phyloP scores from a whole-genome alignment of 2,113 vertebrate species.

The Hydrolagus affinis region DNA sequence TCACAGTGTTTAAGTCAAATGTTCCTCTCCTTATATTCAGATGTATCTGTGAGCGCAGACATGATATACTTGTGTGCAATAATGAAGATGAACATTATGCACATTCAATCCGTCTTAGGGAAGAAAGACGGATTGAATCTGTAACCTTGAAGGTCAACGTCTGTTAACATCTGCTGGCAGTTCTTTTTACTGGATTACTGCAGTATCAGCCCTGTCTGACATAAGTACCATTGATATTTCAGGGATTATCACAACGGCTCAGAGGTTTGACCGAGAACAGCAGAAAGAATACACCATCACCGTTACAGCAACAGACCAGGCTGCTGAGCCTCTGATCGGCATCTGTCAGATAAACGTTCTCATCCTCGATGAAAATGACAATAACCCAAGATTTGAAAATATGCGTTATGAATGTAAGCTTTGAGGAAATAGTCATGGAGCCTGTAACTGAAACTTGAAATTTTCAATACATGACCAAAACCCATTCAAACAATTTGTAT shows the following conservation, averaged over 20 bases:
- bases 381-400: constrained; percentile 82
- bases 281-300: constrained; percentile 76
- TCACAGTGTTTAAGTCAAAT: background rate
- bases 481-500: background rate
- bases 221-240: constrained; percentile 32
- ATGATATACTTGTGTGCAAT: background rate
- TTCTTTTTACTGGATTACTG: background rate
- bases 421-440: background rate
- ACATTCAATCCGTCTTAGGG: background rate
- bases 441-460: background rate
- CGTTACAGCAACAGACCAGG: constrained; percentile 79
- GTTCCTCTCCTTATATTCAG: background rate
- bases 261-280: constrained; percentile 75
- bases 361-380: constrained; percentile 82
- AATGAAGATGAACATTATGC: background rate
- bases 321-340: constrained; percentile 70
- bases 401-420: constrained; percentile 77
- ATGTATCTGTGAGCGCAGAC: background rate
- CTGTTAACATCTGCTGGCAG: background rate
- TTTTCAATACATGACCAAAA: background rate
- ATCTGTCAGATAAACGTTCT: constrained; percentile 78
- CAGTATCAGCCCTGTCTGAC: constrained; percentile 6
- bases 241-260: constrained; percentile 69
- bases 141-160: background rate
- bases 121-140: background rate